Evolutionary conservation across 1,140 invertebrate genomes (phyloP).

Genomic region (Brachionus plicatilis): DNA sequence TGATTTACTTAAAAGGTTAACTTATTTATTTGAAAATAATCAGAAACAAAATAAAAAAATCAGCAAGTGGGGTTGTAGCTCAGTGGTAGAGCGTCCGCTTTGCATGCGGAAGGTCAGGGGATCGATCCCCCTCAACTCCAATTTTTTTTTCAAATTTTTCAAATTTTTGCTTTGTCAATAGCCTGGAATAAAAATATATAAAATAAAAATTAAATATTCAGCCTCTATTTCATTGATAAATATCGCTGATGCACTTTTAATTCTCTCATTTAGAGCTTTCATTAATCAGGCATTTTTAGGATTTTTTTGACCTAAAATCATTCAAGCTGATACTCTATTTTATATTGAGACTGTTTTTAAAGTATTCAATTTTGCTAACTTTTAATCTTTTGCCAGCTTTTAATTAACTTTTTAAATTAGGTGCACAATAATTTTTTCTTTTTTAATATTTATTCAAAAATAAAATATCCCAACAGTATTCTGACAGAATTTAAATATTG

Average conservation of each 20-base stretch:
- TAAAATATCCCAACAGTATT: neutral
- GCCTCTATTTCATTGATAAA: neutral
- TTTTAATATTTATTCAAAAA: neutral
- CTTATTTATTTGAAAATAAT: neutral
- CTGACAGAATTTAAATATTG: neutral
- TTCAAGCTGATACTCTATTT: neutral
- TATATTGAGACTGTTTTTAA: neutral
- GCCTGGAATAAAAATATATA: neutral
- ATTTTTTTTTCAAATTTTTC: neutral
- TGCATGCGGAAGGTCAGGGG: conserved; percentile 41
- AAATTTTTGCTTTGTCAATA: neutral
- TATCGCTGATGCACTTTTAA: neutral
- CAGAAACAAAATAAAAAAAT: neutral
- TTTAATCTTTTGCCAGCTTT: neutral
- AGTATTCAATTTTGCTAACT: neutral
- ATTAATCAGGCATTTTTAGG: neutral
- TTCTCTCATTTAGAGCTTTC: neutral
- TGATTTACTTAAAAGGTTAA: no score
- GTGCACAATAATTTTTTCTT: neutral
- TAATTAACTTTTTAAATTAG: neutral
- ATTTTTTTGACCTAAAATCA: conserved; percentile 7
- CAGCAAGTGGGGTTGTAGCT: conserved; percentile 35
- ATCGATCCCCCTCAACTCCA: conserved; percentile 40
- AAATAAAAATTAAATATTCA: neutral
- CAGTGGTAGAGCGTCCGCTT: conserved; percentile 41